phyloP scores from a whole-genome alignment of 1,140 invertebrate species.

The Aphidius ervi region DNA sequence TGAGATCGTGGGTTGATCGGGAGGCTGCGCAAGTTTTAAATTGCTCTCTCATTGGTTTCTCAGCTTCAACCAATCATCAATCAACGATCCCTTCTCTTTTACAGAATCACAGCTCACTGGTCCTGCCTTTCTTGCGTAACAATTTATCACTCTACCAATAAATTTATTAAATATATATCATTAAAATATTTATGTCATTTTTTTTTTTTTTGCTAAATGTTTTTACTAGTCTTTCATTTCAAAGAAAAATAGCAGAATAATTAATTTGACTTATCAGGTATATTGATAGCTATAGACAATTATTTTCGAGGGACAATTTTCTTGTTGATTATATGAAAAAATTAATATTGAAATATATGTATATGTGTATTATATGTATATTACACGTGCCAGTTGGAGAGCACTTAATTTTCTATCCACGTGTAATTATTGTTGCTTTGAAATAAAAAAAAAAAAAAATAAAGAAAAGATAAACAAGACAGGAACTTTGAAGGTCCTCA shows the following conservation, averaged over 20 bases:
- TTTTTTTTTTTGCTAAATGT: too few relatives aligned
- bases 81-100: constrained; percentile 32
- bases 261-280: too few relatives aligned
- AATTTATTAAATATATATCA: too few relatives aligned
- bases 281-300: too few relatives aligned
- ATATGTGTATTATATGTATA: too few relatives aligned
- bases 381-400: background rate
- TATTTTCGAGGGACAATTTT: too few relatives aligned
- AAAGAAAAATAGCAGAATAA: too few relatives aligned
- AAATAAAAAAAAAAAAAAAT: background rate
- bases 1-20: constrained; percentile 29
- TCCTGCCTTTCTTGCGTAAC: constrained; percentile 39
- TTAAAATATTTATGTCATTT: too few relatives aligned
- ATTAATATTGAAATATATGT: too few relatives aligned
- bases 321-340: too few relatives aligned
- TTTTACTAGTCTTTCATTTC: too few relatives aligned
- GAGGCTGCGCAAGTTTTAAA: constrained; percentile 26
- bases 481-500: background rate
- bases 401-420: background rate
- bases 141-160: too few relatives aligned
- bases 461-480: background rate
- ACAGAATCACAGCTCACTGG: constrained; percentile 22
- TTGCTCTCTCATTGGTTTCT: constrained; percentile 40
- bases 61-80: constrained; percentile 34
- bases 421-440: background rate